phyloP scores from a whole-genome alignment of 1,140 invertebrate species.

The Semibalanus balanoides region DNA sequence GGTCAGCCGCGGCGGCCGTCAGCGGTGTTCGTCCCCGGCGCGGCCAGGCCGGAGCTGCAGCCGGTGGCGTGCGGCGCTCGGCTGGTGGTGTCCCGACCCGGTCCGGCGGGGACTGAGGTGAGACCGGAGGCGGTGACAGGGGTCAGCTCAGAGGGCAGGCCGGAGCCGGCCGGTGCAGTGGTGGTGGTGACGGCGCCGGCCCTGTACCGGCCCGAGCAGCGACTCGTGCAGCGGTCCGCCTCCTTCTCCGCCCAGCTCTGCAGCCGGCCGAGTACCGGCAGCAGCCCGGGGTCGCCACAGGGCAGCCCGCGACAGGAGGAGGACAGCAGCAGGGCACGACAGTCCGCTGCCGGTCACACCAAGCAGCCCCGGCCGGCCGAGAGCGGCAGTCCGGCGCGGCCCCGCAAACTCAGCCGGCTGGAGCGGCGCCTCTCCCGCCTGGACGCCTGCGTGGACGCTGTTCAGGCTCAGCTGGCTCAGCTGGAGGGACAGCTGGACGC shows the following conservation, averaged over 20 bases:
- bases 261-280: too few species aligned
- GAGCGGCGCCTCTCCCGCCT: neutral
- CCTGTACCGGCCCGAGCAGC: neutral
- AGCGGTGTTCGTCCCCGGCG: too few species aligned
- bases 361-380: too few species aligned
- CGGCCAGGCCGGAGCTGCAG: too few species aligned
- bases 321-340: too few species aligned
- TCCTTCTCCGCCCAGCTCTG: neutral
- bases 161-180: neutral
- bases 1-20: neutral
- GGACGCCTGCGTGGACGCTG: neutral
- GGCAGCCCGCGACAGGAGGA: too few species aligned
- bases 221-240: neutral
- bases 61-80: too few species aligned
- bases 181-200: slow-evolving; percentile 1
- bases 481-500: neutral
- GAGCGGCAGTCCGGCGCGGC: too few species aligned
- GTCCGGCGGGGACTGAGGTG: neutral
- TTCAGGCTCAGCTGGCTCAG: neutral
- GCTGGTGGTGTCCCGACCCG: too few species aligned
- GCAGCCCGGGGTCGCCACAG: too few species aligned
- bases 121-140: neutral
- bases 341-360: too few species aligned
- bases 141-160: too few species aligned
- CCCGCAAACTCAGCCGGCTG: neutral